Evolutionary conservation across 2,113 vertebrate species (phyloP).

Genomic region (Typhlomys cinereus): DNA sequence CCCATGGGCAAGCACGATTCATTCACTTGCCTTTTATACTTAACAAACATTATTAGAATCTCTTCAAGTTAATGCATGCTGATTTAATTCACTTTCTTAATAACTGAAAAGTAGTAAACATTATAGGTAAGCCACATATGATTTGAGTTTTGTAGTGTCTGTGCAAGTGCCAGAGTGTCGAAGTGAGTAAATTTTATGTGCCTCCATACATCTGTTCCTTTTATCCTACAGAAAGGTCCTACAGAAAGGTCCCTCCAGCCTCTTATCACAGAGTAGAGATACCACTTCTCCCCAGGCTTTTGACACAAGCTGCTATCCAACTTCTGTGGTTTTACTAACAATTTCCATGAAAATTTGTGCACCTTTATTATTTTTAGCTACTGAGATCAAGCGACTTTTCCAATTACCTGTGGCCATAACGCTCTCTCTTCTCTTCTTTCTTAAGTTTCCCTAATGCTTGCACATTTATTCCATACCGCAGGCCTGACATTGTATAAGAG

Average conservation of each 20-base stretch:
- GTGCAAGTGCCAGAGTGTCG: not conserved
- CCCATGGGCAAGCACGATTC: not conserved
- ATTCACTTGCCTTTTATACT: not conserved
- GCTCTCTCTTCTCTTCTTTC: not conserved
- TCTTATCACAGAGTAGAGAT: not conserved
- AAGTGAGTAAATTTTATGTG: not conserved
- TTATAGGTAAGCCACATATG: not conserved
- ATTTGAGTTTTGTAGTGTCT: not conserved
- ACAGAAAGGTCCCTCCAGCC: not conserved
- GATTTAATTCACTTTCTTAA: constrained; percentile 6
- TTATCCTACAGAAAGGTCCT: not conserved
- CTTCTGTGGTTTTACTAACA: not conserved
- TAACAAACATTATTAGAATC: not conserved
- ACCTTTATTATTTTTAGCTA: not conserved
- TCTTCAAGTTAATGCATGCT: not conserved
- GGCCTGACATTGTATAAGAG: not conserved
- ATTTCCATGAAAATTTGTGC: not conserved
- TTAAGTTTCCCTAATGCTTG: constrained; percentile 28
- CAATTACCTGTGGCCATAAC: not conserved
- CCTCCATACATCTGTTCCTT: not conserved
- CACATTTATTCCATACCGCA: not conserved
- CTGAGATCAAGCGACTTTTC: not conserved
- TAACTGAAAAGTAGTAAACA: not conserved
- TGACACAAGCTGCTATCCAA: not conserved
- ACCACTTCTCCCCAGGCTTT: not conserved